Base-by-base conservation (phyloP, 2,113 vertebrate genomes). In the Saccopteryx bilineata region DNA sequence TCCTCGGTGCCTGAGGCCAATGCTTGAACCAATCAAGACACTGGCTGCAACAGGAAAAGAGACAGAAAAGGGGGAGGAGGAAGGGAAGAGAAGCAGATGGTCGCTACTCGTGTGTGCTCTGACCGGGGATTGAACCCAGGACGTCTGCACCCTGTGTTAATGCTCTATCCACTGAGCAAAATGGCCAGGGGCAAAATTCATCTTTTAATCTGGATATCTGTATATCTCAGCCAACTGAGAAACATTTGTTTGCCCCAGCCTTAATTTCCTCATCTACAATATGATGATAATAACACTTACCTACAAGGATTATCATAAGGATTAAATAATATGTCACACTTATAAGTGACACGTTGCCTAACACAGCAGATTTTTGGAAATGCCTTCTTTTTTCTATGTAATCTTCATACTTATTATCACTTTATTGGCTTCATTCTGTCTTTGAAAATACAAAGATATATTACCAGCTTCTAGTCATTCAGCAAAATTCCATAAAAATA, bases 401-500 rank as follows among this genome's bases (percentile, higher is more conserved):
- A 26, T 2, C 7, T 85, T 78, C 60, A 72, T 50, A 78, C 7
- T 10, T 94, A 31, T 10, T 94, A 31, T 79, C 58, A 50, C 3
- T 82, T 54, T 74, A 23, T 48, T 93, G 68, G 28, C 26, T 89
- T 87, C 12, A 61, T 92, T 74, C 13, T 87, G 87, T 33, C 63
- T 82, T 90, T 39, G 68, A 79, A 94, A 76, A 71, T 75, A 76
- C 5, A 84, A 72, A 75, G 31, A 39, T 31, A 52, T 7, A 19
- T 78, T 86, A 50, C 5, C 31, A 86, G 54, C n/a, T 79, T 75
- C 15, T 58, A 58, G 8, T 52, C 13, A 17, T 31, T 86, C 63
- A 83, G 17, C 24, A 54, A 5, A 95, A 87, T 46, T 2, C 24
- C 50, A 28, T 89, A 68, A 92, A 93, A 97, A 89, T 88, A 66